Evolutionary conservation across 2,113 vertebrate genomes (phyloP).

Genomic region (Fregetta grallaria): DNA sequence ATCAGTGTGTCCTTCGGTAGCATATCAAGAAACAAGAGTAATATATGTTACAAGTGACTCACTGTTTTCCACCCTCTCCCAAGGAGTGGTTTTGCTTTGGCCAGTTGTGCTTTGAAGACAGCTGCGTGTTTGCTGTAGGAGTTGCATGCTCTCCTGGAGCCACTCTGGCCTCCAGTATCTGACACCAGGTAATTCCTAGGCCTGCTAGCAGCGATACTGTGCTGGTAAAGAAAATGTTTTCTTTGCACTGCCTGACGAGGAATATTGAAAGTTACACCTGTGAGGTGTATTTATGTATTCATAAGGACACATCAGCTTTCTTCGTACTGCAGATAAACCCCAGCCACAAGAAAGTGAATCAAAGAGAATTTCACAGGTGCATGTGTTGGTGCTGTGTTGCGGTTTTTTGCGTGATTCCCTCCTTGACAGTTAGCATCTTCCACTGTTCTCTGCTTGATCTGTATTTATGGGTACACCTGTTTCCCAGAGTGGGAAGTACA

Average conservation of each 20-base stretch:
- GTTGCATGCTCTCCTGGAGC: background rate
- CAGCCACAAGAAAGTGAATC: background rate
- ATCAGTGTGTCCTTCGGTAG: background rate
- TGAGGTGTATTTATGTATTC: background rate
- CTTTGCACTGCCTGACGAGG: background rate
- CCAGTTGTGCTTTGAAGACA: background rate
- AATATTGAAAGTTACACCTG: background rate
- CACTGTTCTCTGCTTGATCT: background rate
- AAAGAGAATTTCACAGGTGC: accelerated
- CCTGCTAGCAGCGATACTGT: background rate
- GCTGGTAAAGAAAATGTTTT: background rate
- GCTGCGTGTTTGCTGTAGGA: background rate
- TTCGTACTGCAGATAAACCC: background rate
- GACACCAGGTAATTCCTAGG: background rate
- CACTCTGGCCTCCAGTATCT: background rate
- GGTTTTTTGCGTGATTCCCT: background rate
- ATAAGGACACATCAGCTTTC: background rate
- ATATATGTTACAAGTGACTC: background rate
- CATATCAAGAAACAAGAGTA: background rate
- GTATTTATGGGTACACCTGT: background rate
- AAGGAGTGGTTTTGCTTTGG: background rate
- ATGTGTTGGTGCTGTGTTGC: background rate
- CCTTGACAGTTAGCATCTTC: background rate
- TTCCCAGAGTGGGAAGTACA: accelerated
- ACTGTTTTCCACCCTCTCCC: background rate